Evolutionary conservation across 1,140 invertebrate species (phyloP), one percentile per base, ranked within the genome.

Genomic region (Tachypleus tridentatus): DNA sequence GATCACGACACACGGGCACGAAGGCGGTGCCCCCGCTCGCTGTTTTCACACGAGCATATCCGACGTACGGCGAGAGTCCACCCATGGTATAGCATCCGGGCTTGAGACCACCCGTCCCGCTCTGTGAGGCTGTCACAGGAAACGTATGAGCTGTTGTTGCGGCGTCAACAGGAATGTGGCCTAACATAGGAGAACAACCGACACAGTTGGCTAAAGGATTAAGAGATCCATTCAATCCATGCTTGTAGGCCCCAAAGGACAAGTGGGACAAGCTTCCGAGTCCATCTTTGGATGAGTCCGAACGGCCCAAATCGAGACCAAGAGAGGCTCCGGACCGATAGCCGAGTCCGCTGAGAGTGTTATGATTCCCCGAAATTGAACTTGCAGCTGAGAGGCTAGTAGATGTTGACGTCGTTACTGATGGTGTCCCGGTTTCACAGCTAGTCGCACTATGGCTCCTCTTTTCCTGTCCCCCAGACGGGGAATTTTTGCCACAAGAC

Each of bases 1-100:
- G 93, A 75, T 97, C 94, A 76, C 94, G 91, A 80, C 93, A 97
- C 7, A 96, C 89, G 4, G 92, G 91, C 4, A 96, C 88, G 49
- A 95, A 79, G 3, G 90, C 87, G 75, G 93, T 91, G 3, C 88
- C 90, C 60, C 92, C 91, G 8, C 88, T 84, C 0, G 91, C 86
- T 0, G 92, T 94, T 78, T 95, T 93, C 0, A 95, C 89, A 68
- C 92, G 82, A 54, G 89, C 88, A 75, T 95, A 95, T 70, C 87
- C 88, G 53, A 93, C 81, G 72, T 76, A 79, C 9, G 78, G 64
- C 9, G 69, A 64, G 9, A 68, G 51, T 8, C 68, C 62, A 64
- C 72, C 71, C 4, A 73, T 61, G 48, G 71, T 69, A 48, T 62
- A 68, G 49, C 49, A 57, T 10, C 58, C 58, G 9, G 64, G 64